Evolutionary conservation across 2,113 vertebrate species (phyloP).

Genomic region (Tinamus guttatus): DNA sequence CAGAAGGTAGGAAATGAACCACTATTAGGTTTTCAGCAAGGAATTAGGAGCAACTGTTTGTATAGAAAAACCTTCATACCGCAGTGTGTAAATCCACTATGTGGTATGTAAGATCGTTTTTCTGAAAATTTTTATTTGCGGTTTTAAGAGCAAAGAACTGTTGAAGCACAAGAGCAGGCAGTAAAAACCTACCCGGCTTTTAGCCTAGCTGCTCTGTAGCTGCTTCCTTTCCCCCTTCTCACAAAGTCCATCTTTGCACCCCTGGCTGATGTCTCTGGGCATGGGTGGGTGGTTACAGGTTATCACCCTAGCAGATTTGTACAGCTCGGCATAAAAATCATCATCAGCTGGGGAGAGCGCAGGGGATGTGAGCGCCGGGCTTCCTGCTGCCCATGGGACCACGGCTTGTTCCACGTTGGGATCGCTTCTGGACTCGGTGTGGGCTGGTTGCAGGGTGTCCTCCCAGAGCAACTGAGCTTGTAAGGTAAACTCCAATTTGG

Average conservation of each 20-base stretch:
- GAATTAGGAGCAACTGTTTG: neutral
- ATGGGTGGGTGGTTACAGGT: neutral
- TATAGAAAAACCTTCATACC: neutral
- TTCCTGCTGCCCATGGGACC: neutral
- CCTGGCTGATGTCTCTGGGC: neutral
- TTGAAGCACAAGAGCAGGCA: neutral
- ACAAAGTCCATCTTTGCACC: neutral
- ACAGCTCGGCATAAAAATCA: neutral
- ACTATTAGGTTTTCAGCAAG: neutral
- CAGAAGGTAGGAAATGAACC: neutral
- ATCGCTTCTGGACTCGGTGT: neutral
- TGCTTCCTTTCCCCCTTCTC: neutral
- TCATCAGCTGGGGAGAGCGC: neutral
- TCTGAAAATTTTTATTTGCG: neutral
- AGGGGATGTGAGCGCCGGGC: neutral
- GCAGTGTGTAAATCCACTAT: accelerated
- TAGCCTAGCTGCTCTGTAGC: neutral
- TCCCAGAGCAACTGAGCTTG: neutral
- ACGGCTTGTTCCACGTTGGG: accelerated
- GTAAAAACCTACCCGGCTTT: accelerated
- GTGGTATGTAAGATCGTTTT: neutral
- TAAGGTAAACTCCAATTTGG: neutral
- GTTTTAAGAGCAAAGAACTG: neutral
- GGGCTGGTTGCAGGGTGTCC: neutral
- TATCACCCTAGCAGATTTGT: neutral